These are phyloP conservation scores for Coregonus sp. DNA, from an alignment of 2,797 vertebrate species.

Conservation along the genomic window DNA sequence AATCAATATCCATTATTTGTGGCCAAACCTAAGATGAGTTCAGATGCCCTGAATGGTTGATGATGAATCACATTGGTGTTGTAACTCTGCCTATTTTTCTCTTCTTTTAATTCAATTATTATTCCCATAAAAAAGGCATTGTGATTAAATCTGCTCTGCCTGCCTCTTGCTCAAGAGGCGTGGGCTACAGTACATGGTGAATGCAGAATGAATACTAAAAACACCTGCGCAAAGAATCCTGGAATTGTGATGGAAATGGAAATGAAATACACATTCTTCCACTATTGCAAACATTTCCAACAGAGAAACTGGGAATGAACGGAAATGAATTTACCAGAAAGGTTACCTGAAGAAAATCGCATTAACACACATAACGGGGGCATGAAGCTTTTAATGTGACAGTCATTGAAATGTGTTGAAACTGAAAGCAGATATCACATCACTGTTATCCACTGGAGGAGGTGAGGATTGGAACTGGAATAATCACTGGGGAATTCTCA, in stretches of 20 bases:
- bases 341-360: not conserved
- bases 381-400: not conserved
- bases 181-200: not conserved
- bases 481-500: not conserved
- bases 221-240: not conserved
- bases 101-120: slow-evolving; percentile 7
- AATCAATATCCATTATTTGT: not conserved
- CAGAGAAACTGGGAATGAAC: not conserved
- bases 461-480: not conserved
- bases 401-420: not conserved
- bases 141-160: not conserved
- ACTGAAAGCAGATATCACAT: not conserved
- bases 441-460: not conserved
- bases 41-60: not conserved
- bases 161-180: not conserved
- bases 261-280: not conserved
- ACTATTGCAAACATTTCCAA: not conserved
- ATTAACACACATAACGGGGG: too few species aligned
- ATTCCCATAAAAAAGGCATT: not conserved
- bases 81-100: slow-evolving; percentile 3
- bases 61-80: slow-evolving; percentile 4
- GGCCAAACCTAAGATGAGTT: not conserved
- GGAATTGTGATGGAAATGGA: not conserved
- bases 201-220: not conserved
- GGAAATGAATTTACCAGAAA: not conserved